These are phyloP conservation scores for Bombyx mori DNA, from an alignment of 1,140 invertebrate genomes.

Conservation along the genomic window DNA sequence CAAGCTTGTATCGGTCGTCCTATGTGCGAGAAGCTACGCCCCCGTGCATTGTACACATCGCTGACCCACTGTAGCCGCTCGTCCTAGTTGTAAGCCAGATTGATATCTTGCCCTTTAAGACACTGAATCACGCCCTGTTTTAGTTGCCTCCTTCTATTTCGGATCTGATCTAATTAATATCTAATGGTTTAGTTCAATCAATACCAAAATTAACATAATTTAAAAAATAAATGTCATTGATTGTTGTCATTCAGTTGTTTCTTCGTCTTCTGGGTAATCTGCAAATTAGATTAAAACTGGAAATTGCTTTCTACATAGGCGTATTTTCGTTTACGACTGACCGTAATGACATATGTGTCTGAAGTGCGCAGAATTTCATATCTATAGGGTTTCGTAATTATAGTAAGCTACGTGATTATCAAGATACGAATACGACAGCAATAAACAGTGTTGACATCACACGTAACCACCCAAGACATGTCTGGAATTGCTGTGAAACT, in stretches of 20 bases:
- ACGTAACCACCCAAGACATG: slow-evolving; percentile 26
- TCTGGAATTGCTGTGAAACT: slow-evolving; percentile 34
- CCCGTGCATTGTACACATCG: slow-evolving; percentile 28
- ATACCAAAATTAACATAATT: too few species aligned
- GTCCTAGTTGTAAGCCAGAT: slow-evolving; percentile 37
- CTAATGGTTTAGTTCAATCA: too few species aligned
- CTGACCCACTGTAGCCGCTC: slow-evolving; percentile 44
- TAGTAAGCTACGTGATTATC: too few species aligned
- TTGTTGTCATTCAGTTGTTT: too few species aligned
- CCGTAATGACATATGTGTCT: too few species aligned
- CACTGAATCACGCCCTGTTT: slow-evolving; percentile 37
- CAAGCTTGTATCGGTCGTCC: slow-evolving; percentile 25
- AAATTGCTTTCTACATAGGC: too few species aligned
- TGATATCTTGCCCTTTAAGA: slow-evolving; percentile 28
- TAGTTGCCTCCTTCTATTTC: slow-evolving; percentile 9
- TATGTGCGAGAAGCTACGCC: slow-evolving; percentile 21
- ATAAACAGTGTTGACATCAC: slow-evolving; percentile 37
- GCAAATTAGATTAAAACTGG: too few species aligned
- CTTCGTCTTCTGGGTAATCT: too few species aligned
- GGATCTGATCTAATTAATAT: slow-evolving; percentile 3
- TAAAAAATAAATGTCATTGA: too few species aligned
- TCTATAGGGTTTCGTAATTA: too few species aligned
- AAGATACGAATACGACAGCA: slow-evolving; percentile 2
- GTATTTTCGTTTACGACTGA: too few species aligned
- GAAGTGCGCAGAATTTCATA: too few species aligned